Evolutionary conservation across 1,140 invertebrate species (phyloP).

Genomic region (Pemphigus obesinymphae): DNA sequence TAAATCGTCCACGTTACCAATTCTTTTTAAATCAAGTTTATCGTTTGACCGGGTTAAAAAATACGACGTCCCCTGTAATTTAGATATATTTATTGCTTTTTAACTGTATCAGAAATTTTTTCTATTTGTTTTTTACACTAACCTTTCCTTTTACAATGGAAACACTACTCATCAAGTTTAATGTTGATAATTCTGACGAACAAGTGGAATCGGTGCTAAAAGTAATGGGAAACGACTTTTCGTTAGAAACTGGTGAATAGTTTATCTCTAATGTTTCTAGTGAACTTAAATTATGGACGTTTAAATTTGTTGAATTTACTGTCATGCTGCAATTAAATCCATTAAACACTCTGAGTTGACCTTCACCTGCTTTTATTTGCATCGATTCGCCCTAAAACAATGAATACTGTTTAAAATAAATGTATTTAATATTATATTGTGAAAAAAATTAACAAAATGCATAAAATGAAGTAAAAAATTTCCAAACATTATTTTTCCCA

Average conservation of each 20-base stretch:
- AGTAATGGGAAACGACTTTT: neutral
- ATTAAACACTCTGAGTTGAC: slow-evolving; percentile 70
- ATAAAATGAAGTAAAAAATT: too few species aligned
- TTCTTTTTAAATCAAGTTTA: neutral
- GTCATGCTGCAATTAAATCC: slow-evolving; percentile 49
- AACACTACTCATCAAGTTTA: neutral
- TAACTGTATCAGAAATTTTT: neutral
- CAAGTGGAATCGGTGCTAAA: neutral
- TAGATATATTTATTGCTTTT: neutral
- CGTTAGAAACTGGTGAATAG: neutral
- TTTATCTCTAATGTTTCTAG: neutral
- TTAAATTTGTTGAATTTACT: slow-evolving; percentile 17
- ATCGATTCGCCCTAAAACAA: neutral
- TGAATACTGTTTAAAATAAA: neutral
- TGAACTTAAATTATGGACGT: slow-evolving; percentile 45
- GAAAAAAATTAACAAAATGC: neutral
- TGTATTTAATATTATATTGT: neutral
- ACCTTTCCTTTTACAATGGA: neutral
- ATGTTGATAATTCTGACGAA: neutral
- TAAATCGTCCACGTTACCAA: neutral
- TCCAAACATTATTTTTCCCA: too few species aligned
- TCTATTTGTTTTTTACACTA: neutral
- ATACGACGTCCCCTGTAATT: neutral
- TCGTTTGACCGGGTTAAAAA: neutral
- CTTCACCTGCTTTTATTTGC: slow-evolving; percentile 49